Evolutionary conservation across 2,797 vertebrate genomes (phyloP), one percentile per base, ranked within the genome.

Genomic region (Dermochelys coriacea): DNA sequence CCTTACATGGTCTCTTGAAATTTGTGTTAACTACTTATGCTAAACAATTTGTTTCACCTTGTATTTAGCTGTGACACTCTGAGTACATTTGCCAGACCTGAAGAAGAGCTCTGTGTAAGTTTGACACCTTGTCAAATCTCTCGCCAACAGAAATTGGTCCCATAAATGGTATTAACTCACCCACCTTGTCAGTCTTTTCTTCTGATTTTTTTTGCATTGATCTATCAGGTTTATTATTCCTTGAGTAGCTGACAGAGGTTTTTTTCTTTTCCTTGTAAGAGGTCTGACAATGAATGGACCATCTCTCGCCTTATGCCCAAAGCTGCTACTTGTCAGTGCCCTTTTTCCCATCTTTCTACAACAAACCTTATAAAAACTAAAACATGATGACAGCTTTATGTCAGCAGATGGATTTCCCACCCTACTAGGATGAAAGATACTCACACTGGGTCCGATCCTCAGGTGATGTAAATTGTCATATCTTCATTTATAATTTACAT

Each of bases 181-280:
- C 18, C 64, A 37, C 34, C 64, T 68, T 37, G 18, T 68, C 18
- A 5, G n/a, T 37, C 74, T 80, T 94, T 91, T 57, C 93, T 95
- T 97, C 96, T 97, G 96, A 97, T 96, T 93, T 96, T 96, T 96
- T 96, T 86, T 86, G 50, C 96, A 97, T 96, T 95, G 93, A 96
- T 97, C 87, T 96, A 71, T 90, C 88, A 84, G 75, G 85, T 96
- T 96, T 95, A 96, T 97, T 96, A 93, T 68, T 93, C 27, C 59
- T 90, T 96, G 78, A 90, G 94, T 90, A 91, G 87, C 88, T 91
- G 82, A 84, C 92, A 89, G 95, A 96, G 93, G 94, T 96, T 93
- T 0, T 57, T 91, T 88, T 61, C 74, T 11, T 0, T 79, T 92
- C 85, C 37, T 88, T 93, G 88, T 93, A 95, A 93, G 81, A 88